Base-by-base conservation (phyloP, 2,888 invertebrate genomes). In the Lepidochrysops patricia region DNA sequence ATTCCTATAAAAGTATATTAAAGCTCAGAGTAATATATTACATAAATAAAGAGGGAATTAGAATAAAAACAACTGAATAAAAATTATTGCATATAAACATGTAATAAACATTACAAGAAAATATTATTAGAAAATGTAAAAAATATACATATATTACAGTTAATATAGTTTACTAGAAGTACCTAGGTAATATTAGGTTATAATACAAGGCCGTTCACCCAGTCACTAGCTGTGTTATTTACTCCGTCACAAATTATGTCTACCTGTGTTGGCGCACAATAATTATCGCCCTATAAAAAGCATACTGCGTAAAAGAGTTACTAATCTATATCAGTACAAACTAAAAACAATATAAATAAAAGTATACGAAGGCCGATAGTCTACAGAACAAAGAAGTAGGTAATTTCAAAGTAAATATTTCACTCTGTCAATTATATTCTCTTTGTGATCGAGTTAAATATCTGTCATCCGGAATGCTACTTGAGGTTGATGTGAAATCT, bases 401-500 rank as follows among this genome's bases (percentile, higher is more conserved):
- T 5, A 15, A 15, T 27, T 52, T 43, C 43, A 43, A 43, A 12
- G 43, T 43, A 43, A 43, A 43, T 54, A 13, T 29, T 29, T 54
- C 54, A 54, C 54, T 13, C 29, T 19, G 13, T 32, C 29, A 29
- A 54, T 19, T 29, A n/a, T 32, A 4, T 15, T 15, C 7, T 12
- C 23, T 49, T 49, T 26, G 29, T 32, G 54, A 9, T 50, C 50
- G 50, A n/a, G 26, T 26, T 26, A n/a, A 50, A 26, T n/a, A 50
- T 50, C 25, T 32, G 19, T 52, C 52, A 54, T 29, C 15, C 29
- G 29, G 26, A 66, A 67, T 66, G 64, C 63, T 63, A 63, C 60
- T 67, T 70, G 63, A 67, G 66, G 71, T 75, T 74, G 71, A 52
- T 72, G 15, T 52, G 15, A 37, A 52, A 35, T 35, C 52, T 52